Evolutionary conservation across 2,888 invertebrate genomes (phyloP).

Genomic region (Acronicta leporina): DNA sequence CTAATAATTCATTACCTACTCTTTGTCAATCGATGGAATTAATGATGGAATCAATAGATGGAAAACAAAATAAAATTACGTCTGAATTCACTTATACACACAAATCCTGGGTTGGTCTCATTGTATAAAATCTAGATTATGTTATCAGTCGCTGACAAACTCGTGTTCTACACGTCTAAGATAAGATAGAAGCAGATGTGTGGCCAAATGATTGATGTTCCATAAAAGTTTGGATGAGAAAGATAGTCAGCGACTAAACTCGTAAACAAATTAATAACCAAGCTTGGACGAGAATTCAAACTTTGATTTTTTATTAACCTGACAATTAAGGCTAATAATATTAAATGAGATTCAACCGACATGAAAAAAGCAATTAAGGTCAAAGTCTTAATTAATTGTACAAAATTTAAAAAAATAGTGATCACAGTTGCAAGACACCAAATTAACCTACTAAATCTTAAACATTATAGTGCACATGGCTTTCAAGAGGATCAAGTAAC

Average conservation of each 20-base stretch:
- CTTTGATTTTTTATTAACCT: too few relatives aligned
- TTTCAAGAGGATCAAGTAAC: conserved; percentile 36
- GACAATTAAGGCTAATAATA: not conserved
- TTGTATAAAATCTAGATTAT: conserved; percentile 17
- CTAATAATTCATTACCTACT: not conserved
- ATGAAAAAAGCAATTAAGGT: too few relatives aligned
- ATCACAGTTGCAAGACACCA: not conserved
- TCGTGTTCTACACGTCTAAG: conserved; percentile 30
- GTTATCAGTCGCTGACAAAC: conserved; percentile 27
- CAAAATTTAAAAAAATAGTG: conserved; percentile 6
- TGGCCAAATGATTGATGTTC: conserved; percentile 44
- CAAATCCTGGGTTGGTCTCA: not conserved
- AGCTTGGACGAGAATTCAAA: too few relatives aligned
- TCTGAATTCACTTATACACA: not conserved
- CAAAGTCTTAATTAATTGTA: not conserved
- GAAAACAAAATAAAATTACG: not conserved
- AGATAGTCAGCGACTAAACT: conserved; percentile 12
- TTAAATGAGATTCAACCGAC: not conserved
- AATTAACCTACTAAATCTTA: conserved; percentile 3
- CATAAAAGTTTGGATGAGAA: conserved; percentile 11
- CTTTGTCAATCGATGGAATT: too few relatives aligned
- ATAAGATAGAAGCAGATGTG: conserved; percentile 53
- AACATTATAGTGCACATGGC: conserved; percentile 10
- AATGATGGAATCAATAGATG: too few relatives aligned
- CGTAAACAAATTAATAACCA: too few relatives aligned